Conservation (phyloP, 2,888 invertebrate genomes). For the Masnerella sp. region DNA sequence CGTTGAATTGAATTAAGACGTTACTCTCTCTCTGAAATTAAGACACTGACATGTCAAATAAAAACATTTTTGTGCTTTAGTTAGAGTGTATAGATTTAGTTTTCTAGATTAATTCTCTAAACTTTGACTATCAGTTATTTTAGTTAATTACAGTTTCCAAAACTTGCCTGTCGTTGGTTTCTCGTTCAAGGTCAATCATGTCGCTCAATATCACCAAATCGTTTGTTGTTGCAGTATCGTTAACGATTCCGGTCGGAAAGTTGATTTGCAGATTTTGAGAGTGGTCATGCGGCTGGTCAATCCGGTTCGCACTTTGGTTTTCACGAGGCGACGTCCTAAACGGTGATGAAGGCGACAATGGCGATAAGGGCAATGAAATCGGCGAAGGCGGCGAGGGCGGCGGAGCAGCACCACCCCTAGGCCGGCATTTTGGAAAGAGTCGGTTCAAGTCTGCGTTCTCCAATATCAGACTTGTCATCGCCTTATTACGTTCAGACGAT, state of each 20-base stretch:
- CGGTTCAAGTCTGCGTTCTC: constrained; percentile 77
- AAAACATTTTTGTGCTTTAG: too few species aligned
- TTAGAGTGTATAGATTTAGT: too few species aligned
- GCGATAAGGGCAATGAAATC: too few species aligned
- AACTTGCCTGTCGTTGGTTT: constrained; percentile 76
- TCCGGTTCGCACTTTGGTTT: constrained; percentile 63
- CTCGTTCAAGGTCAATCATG: constrained; percentile 77
- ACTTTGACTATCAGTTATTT: too few species aligned
- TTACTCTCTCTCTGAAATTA: too few species aligned
- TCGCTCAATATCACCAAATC: constrained; percentile 67
- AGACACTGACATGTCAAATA: too few species aligned
- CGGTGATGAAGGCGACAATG: constrained; percentile 45
- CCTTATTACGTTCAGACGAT: constrained; percentile 72
- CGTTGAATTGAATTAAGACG: too few species aligned
- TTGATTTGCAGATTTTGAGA: constrained; percentile 66
- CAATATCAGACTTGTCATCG: constrained; percentile 78
- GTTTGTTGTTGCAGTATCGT: constrained; percentile 64
- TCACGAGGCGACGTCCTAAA: constrained; percentile 29
- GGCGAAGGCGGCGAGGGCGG: constrained; percentile 66
- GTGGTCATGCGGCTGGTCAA: constrained; percentile 74
- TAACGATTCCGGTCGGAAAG: constrained; percentile 62
- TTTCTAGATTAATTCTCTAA: background rate
- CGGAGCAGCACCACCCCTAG: constrained; percentile 75
- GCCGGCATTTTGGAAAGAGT: constrained; percentile 78
- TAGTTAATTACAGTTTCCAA: background rate